These are phyloP conservation scores for Xylophagus ater DNA, from an alignment of 2,888 invertebrate species.

Conservation along the genomic window DNA sequence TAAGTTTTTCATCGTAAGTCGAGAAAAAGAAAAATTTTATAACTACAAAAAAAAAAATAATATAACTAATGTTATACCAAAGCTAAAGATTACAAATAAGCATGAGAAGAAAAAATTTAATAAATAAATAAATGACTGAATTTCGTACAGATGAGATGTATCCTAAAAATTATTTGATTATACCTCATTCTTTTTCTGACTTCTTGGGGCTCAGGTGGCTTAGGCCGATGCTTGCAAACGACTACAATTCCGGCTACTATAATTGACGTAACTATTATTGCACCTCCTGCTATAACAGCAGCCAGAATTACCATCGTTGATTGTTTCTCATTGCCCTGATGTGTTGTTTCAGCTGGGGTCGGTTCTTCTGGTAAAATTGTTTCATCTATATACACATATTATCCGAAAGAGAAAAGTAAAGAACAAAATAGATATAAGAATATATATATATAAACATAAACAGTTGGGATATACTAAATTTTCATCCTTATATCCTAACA, in stretches of 20 bases:
- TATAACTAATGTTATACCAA: no score
- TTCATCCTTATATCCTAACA: neutral
- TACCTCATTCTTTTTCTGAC: conserved; percentile 41
- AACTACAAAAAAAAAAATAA: no score
- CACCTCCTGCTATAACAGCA: conserved; percentile 39
- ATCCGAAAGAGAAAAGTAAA: neutral
- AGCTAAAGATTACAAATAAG: no score
- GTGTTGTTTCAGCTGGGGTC: conserved; percentile 40
- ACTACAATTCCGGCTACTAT: conserved; percentile 40
- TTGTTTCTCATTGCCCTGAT: conserved; percentile 36
- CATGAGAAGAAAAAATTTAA: no score
- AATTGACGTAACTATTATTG: conserved; percentile 40
- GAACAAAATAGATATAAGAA: neutral
- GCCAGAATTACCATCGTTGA: conserved; percentile 38
- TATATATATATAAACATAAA: no score
- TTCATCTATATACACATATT: conserved; percentile 29
- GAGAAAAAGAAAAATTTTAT: no score
- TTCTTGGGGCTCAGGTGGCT: conserved; percentile 41
- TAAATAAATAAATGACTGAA: no score
- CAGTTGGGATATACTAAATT: conserved; percentile 8
- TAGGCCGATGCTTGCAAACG: conserved; percentile 38
- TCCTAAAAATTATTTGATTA: conserved; percentile 21
- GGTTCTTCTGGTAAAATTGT: conserved; percentile 40
- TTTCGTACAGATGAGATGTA: no score
- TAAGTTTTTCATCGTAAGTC: no score